A percentile compares a stretch with the other conserved stretches of the same genome.
phyloP scores from a whole-genome alignment of 2,113 vertebrate species.

The Erythrolamprus reginae region DNA sequence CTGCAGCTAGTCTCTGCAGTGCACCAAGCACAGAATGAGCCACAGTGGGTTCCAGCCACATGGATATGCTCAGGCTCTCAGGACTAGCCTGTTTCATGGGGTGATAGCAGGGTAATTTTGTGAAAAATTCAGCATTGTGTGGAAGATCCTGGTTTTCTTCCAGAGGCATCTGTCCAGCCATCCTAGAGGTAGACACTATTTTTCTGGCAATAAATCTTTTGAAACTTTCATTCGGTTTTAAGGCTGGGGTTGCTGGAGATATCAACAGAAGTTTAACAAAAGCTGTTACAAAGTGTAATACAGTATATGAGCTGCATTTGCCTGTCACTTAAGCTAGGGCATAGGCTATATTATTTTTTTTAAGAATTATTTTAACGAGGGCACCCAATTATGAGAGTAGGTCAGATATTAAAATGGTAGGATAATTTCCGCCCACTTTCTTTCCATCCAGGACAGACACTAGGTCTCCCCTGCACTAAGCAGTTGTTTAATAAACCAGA shows the following conservation, averaged over 20 bases:
- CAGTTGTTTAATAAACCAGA: background rate
- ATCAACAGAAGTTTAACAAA: conserved; percentile 53
- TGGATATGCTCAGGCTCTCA: conserved; percentile 80
- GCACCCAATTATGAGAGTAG: background rate
- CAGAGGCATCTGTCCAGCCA: background rate
- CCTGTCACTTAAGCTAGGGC: background rate
- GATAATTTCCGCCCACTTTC: background rate
- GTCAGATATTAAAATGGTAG: background rate
- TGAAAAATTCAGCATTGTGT: background rate
- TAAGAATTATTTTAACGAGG: background rate
- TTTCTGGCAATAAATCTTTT: background rate
- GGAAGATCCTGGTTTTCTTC: background rate
- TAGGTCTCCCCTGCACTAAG: background rate
- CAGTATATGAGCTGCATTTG: conserved; percentile 2
- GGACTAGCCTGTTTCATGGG: conserved; percentile 42
- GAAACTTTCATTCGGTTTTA: background rate
- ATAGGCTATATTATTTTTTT: background rate
- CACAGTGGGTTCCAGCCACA: conserved; percentile 87
- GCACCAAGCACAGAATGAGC: conserved; percentile 80
- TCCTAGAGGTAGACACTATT: background rate
- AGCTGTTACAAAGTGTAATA: conserved; percentile 18
- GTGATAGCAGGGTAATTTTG: conserved; percentile 20
- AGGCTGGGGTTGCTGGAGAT: conserved; percentile 47
- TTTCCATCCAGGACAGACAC: background rate
- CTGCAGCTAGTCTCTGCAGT: conserved; percentile 74